A percentile compares a stretch with the other conserved stretches of the same genome.
Evolutionary conservation across 2,113 vertebrate species (phyloP).

Genomic region (Danionella cerebrum): DNA sequence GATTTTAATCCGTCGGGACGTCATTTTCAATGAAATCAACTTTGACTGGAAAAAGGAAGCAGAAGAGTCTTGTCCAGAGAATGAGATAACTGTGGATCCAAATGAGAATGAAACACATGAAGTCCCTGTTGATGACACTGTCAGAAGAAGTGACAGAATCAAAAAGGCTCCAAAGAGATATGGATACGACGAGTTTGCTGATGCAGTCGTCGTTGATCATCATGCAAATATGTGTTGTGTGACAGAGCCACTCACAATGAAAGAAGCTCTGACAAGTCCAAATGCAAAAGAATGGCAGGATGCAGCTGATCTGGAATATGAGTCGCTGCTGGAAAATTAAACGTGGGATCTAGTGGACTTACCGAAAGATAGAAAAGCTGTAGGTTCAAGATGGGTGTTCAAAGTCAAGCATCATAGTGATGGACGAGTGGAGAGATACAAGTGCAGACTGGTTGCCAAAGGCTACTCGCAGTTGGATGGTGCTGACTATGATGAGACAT

Average conservation of each 20-base stretch:
- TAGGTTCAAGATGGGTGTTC: constrained; percentile 6
- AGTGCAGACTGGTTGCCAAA: constrained; percentile 37
- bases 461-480: constrained; percentile 33
- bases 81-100: not conserved
- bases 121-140: not conserved
- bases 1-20: constrained; percentile 3
- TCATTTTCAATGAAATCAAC: not conserved
- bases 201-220: constrained; percentile 8
- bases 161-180: constrained; percentile 7
- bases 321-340: constrained; percentile 32
- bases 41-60: not conserved
- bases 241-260: not conserved
- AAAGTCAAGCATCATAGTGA: constrained; percentile 34
- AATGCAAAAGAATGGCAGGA: constrained; percentile 28
- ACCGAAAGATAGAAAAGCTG: constrained; percentile 6
- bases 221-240: not conserved
- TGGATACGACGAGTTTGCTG: constrained; percentile 20
- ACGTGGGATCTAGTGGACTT: constrained; percentile 19
- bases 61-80: not conserved
- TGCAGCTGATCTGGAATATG: constrained; percentile 28
- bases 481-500: constrained; percentile 22
- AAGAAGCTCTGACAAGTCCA: constrained; percentile 9
- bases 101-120: not conserved
- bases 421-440: constrained; percentile 33
- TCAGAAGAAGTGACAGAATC: not conserved